Evolutionary conservation across 2,113 vertebrate genomes (phyloP).

Genomic region (Petrocephalus microphthalmus): DNA sequence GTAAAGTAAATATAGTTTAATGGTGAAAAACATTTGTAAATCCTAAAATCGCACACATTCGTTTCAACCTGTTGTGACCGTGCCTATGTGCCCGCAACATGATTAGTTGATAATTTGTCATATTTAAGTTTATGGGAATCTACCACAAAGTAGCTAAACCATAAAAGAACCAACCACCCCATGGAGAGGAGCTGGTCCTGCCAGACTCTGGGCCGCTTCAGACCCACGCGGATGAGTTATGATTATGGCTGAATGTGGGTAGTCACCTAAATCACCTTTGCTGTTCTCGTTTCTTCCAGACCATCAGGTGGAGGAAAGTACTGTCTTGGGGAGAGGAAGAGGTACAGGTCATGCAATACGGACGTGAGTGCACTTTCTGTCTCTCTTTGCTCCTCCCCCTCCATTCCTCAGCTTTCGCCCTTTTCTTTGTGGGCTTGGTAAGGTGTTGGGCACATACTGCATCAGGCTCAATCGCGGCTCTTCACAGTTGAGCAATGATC

Average conservation of each 20-base stretch:
- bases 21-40: not conserved
- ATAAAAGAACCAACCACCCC: not conserved
- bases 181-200: not conserved
- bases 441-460: not conserved
- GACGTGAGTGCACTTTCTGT: conserved; percentile 74
- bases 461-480: not conserved
- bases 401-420: not conserved
- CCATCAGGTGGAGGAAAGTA: conserved; percentile 96
- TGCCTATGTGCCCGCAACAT: not conserved
- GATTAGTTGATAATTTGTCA: not conserved
- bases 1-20: not conserved
- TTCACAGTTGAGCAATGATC: not conserved
- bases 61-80: not conserved
- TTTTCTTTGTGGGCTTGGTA: not conserved
- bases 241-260: not conserved
- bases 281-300: conserved; percentile 64
- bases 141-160: not conserved
- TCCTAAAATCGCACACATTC: not conserved
- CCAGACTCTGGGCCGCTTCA: not conserved
- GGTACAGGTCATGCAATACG: conserved; percentile 92
- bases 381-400: not conserved
- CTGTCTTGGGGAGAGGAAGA: conserved; percentile 93
- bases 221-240: not conserved
- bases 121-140: not conserved
- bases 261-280: conserved; percentile 32